Base-by-base conservation (phyloP, 2,113 vertebrate species). In the Erythrolamprus reginae region DNA sequence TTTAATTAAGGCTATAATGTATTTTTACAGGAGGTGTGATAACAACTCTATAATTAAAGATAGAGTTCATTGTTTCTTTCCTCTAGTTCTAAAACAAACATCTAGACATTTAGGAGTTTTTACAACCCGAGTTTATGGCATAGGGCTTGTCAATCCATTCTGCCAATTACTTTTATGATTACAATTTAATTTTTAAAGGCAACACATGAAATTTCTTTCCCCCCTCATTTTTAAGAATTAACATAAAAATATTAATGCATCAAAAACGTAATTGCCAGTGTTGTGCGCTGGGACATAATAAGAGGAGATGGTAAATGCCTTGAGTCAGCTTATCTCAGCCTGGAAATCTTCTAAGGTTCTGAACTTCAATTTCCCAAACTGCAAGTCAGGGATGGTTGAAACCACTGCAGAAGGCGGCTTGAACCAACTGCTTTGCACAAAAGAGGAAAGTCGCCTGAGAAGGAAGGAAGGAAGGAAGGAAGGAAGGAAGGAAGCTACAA, bases 31-130 rank as follows among this genome's bases (percentile, higher is more conserved):
- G 19, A 83, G n/a, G 10, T 91, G 48, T 28, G 12, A 82, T 92
- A 93, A 90, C 92, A 93, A 88, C 89, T 50, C 47, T 90, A 84
- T 92, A 86, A 85, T n/a, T 91, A 88, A 89, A 93, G 61, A 55
- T 3, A 1, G 52, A 91, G 10, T 91, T 65, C 48, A 61, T 5
- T 45, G 38, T 86, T 84, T 45, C 82, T 93, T 91, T 89, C 28
- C 53, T 47, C 23, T n/a, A n/a, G 52, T 48, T 56, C 42, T 58
- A 56, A 58, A 86, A 87, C 70, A 82, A 90, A 90, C 51, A 58
- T 82, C 55, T 38, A 87, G 42, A 3, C 65, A 90, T 48, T 87
- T 82, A 50, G 3, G 83, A 61, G 28, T 65, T 83, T 83, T 61
- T 58, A 88, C 70, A 42, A 61, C n/a, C 42, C 28, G 84, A 8